Conservation (phyloP, 37 sponge, comb jelly and placozoan species). For the Axinella damicornis region DNA sequence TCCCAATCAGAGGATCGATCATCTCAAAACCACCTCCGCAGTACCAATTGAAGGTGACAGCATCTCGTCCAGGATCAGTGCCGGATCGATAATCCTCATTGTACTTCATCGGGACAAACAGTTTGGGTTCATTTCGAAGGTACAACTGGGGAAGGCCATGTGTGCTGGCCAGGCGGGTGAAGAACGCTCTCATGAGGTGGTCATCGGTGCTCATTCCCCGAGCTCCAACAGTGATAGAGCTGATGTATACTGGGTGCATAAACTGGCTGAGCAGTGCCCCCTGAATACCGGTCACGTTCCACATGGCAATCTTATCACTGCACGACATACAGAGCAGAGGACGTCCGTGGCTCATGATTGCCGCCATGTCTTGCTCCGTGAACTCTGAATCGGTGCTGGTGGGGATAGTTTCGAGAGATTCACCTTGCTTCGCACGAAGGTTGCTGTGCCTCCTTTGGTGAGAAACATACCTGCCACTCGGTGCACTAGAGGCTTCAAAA, state of each 20-base stretch:
- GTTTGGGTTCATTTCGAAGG: not conserved
- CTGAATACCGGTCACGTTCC: constrained; percentile 84
- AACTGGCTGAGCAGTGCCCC: constrained; percentile 72
- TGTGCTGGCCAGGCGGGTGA: not conserved
- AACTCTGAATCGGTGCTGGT: constrained; percentile 25
- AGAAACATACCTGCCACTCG: not conserved
- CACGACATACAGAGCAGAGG: constrained; percentile 85
- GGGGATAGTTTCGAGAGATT: constrained; percentile 1
- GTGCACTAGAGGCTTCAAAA: not conserved
- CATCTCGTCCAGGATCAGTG: too few relatives aligned
- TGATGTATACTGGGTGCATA: constrained; percentile 79
- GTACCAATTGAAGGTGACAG: not conserved
- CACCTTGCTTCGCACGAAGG: not conserved
- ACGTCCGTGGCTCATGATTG: constrained; percentile 61
- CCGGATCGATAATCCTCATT: not conserved
- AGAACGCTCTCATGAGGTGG: constrained; percentile 14
- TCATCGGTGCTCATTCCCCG: not conserved
- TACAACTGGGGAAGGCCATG: not conserved
- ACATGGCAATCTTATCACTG: constrained; percentile 83
- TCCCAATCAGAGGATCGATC: not conserved
- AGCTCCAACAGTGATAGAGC: constrained; percentile 64
- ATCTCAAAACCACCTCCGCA: not conserved
- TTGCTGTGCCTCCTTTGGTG: not conserved
- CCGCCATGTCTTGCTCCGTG: constrained; percentile 63
- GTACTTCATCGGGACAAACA: not conserved